phyloP scores from a whole-genome alignment of 2,888 invertebrate genomes.

The Aethes cnicana region DNA sequence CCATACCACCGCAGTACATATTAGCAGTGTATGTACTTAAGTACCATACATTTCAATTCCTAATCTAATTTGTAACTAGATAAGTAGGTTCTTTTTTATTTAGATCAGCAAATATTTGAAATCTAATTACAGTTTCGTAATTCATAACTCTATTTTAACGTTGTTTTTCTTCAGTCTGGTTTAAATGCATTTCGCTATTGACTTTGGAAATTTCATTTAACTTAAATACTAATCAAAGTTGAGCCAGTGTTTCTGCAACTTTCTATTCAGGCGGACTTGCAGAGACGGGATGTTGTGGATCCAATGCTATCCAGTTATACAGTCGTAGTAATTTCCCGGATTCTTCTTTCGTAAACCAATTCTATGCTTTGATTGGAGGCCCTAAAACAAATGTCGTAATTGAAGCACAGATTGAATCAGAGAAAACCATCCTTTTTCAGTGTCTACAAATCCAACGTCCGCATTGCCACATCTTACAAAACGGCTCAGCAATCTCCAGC shows the following conservation, averaged over 20 bases:
- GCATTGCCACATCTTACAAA: background rate
- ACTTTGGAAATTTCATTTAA: slow-evolving; percentile 60
- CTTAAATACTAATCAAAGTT: slow-evolving; percentile 70
- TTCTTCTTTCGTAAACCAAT: too few species aligned
- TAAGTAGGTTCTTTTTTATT: too few species aligned
- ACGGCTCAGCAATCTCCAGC: slow-evolving; percentile 31
- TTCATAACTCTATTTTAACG: slow-evolving; percentile 16
- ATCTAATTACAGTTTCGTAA: slow-evolving; percentile 1
- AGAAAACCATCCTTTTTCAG: too few species aligned
- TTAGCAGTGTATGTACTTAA: too few species aligned
- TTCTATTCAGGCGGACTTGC: slow-evolving; percentile 36
- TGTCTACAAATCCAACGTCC: slow-evolving; percentile 7
- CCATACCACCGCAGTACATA: too few species aligned
- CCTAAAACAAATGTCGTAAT: too few species aligned
- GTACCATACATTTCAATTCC: too few species aligned
- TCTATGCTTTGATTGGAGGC: too few species aligned
- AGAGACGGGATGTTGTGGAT: slow-evolving; percentile 34
- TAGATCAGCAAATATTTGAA: background rate
- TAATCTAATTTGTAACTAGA: too few species aligned
- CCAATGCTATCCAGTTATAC: background rate
- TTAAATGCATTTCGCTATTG: slow-evolving; percentile 56
- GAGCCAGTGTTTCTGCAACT: slow-evolving; percentile 52
- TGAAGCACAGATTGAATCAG: too few species aligned
- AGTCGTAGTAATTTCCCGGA: background rate
- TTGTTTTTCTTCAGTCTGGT: slow-evolving; percentile 32